Base-by-base conservation (phyloP, 2,888 invertebrate species). In the Cacoxenus indagator region DNA sequence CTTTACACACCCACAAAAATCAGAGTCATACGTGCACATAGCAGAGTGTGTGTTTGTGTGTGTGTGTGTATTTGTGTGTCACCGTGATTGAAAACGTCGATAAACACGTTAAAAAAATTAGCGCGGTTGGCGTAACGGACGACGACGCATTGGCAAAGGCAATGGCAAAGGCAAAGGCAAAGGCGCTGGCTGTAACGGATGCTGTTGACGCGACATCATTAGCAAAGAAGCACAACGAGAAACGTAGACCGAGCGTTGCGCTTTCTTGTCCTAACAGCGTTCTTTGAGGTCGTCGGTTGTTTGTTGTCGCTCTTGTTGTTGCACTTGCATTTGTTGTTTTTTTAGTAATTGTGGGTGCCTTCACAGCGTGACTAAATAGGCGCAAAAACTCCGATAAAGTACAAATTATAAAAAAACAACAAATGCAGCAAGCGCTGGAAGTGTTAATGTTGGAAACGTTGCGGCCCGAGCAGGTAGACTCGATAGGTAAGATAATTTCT, bases 361-460 rank as follows among this genome's bases (percentile, higher is more conserved):
- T 71, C 46, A 68, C 70, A 72, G 68, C 70, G 69, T 67, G 26
- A 51, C 61, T 67, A 64, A 67, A 62, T n/a, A 64, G 69, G 67
- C 66, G 61, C 46, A 67, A 64, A 65, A 69, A 67, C 24, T 22
- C 4, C 6, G 29, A n/a, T 29, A 65, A 57, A 51, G 27, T 4
- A n/a, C 24, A 48, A 26, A 37, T 54, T 26, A 45, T 9, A 45
- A n/a, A 43, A 17, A n/a, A 4, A 11, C 43, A 43, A 46, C 54
- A 65, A 57, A 55, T 11, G 22, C 57, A 27, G 51, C n/a, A n/a
- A n/a, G n/a, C n/a, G n/a, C n/a, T n/a, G n/a, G n/a, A n/a, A n/a
- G n/a, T n/a, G n/a, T n/a, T 37, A 37, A 37, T 37, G 5, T 14
- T 1, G 14, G 0, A 48, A 4, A 4, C 2, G 19, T 19, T 48